Base-by-base conservation (phyloP, 2,113 vertebrate species). In the Perca schrenkii region DNA sequence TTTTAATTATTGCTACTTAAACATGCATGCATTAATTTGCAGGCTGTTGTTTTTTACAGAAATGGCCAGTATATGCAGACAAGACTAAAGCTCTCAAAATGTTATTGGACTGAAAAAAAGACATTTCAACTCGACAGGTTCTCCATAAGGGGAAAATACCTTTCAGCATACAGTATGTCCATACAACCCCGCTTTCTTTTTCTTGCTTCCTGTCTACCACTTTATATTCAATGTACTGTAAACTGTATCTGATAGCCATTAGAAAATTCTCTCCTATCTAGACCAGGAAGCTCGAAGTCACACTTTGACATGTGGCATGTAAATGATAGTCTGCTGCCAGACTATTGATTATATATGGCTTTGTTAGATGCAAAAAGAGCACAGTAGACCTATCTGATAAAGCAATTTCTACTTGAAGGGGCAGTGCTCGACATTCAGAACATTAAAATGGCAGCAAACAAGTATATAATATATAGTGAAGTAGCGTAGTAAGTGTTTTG, bases 341-440 rank as follows among this genome's bases (percentile, higher is more conserved):
- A n/a, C 50, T 80, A 69, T 81, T 73, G 76, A 86, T 88, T 86
- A 62, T 74, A 57, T 50, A 34, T 21, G 15, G 52, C 6, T 68
- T 22, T n/a, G 72, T 79, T 52, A 47, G n/a, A 68, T 74, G 81
- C 52, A 87, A 28, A 80, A 2, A 21, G 4, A 57, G 8, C 21
- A 36, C 6, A 53, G 12, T 3, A 60, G 60, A 61, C 63, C 61
- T 12, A 63, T 56, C 6, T 72, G 5, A 17, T 28, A 11, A 3
- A 36, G 57, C 3, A 16, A 34, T 46, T 74, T 62, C 19, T 46
- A 3, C 47, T 54, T 4, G 34, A 17, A 54, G 8, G 4, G 11
- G 34, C 34, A 11, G 40, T 43, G 40, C 40, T 43, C 10, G 10
- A 43, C 10, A 43, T 11, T 43, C 10, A 43, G 8, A 10, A 43